phyloP scores from a whole-genome alignment of 2,113 vertebrate species.

The Siphamia tubifer region DNA sequence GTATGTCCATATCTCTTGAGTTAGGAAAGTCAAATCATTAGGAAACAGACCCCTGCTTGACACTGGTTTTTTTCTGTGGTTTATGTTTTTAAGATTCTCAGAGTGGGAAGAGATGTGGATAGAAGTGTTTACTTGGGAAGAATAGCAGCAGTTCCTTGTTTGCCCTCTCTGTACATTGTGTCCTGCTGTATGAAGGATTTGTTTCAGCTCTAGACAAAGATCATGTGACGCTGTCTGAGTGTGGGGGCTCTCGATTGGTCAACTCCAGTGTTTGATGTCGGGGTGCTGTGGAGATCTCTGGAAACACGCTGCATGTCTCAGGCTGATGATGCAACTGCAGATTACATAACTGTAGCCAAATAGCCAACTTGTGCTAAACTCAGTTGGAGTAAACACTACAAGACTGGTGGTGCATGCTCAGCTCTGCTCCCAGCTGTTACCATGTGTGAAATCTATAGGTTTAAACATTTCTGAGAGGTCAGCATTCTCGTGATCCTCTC shows the following conservation, averaged over 20 bases:
- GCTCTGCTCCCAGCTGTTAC: neutral
- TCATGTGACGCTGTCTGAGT: constrained; percentile 40
- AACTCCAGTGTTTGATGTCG: neutral
- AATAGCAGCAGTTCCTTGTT: neutral
- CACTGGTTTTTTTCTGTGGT: too few relatives aligned
- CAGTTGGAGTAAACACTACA: neutral
- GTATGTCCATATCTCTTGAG: constrained; percentile 16
- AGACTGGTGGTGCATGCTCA: neutral
- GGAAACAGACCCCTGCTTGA: too few relatives aligned
- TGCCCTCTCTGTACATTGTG: neutral
- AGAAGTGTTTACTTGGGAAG: too few relatives aligned
- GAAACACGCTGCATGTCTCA: constrained; percentile 31
- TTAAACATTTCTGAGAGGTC: neutral
- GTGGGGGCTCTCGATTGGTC: constrained; percentile 25
- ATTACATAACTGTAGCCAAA: constrained; percentile 50
- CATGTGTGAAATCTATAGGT: neutral
- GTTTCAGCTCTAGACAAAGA: constrained; percentile 16
- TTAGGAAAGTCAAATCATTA: too few relatives aligned
- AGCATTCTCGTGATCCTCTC: neutral
- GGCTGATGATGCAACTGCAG: constrained; percentile 56
- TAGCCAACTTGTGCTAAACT: neutral
- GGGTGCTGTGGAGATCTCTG: neutral
- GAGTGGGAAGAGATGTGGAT: too few relatives aligned
- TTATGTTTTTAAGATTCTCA: too few relatives aligned
- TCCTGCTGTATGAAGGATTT: constrained; percentile 12